Percentiles rank a stretch among this genome's conserved stretches.
These are phyloP conservation scores for Matsumyia berberina DNA, from an alignment of 2,888 invertebrate species.

Conservation along the genomic window DNA sequence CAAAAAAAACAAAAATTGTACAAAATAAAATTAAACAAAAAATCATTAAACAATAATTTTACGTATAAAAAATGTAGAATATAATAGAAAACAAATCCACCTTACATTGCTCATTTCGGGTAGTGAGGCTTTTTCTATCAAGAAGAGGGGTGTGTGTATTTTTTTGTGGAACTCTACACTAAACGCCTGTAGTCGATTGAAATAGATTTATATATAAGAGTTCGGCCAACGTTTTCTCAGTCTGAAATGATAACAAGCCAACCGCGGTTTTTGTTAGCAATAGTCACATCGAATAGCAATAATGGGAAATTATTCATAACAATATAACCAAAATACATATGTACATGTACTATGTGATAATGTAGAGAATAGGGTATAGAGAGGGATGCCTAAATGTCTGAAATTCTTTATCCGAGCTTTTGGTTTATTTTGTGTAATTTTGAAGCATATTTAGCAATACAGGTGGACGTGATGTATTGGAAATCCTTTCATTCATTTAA, in stretches of 20 bases:
- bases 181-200: slow-evolving; percentile 55
- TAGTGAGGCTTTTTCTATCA: no score
- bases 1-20: slow-evolving; percentile 13
- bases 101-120: slow-evolving; percentile 52
- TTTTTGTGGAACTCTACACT: slow-evolving; percentile 42
- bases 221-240: slow-evolving; percentile 91
- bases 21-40: slow-evolving; percentile 35
- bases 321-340: slow-evolving; percentile 2
- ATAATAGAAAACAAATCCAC: slow-evolving; percentile 62
- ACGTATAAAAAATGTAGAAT: slow-evolving; percentile 31
- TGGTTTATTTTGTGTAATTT: no score
- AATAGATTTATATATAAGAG: slow-evolving; percentile 85
- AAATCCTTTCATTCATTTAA: no score
- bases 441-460: no score
- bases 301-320: slow-evolving; percentile 36
- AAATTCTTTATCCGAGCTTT: no score
- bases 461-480: no score
- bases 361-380: not conserved
- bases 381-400: no score
- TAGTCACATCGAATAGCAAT: slow-evolving; percentile 37
- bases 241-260: slow-evolving; percentile 85
- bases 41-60: no score
- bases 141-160: slow-evolving; percentile 16
- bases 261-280: slow-evolving; percentile 57
- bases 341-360: not conserved